Evolutionary conservation across 2,888 invertebrate species (phyloP), one percentile per base, ranked within the genome.

Genomic region (Callosobruchus maculatus): DNA sequence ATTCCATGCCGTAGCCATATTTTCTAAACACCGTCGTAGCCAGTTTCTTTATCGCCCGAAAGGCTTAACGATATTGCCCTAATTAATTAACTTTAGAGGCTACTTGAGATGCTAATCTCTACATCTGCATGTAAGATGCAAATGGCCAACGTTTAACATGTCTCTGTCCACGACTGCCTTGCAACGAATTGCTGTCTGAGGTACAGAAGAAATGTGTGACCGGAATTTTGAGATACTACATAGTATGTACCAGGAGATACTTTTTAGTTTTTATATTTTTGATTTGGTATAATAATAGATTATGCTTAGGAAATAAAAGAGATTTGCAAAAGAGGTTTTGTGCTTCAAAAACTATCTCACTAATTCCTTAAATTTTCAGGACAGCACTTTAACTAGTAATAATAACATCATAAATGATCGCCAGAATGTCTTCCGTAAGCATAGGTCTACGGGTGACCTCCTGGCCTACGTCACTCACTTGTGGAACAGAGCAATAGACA

Each of bases 81-180:
- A 49, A 49, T 49, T 49, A 49, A 49, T 49, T 49, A 49, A 49
- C 13, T 49, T 49, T 49, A 49, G 49, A 49, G 49, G 49, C 49
- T 49, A 49, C 49, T 49, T 49, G 49, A 49, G 49, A 49, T 49
- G 49, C 49, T 49, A 49, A 49, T 49, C 49, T 49, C 49, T 49
- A 49, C 49, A 49, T 49, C 49, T 49, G 49, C 49, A 49, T 49
- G 49, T 49, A 49, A 49, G 49, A 49, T 49, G 49, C 49, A 49
- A 49, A 49, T 49, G 49, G 49, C 49, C 49, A 18, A 49, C 79
- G 80, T 49, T 49, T 13, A 69, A 22, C 70, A 49, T 49, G 49
- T 49, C 49, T 49, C 49, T 49, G 49, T 49, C 49, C 49, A 49
- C 49, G 49, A 49, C 49, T 49, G 49, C 18, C 4, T 49, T 49